phyloP scores from a whole-genome alignment of 2,888 invertebrate species.

The Drosophila emarginata region DNA sequence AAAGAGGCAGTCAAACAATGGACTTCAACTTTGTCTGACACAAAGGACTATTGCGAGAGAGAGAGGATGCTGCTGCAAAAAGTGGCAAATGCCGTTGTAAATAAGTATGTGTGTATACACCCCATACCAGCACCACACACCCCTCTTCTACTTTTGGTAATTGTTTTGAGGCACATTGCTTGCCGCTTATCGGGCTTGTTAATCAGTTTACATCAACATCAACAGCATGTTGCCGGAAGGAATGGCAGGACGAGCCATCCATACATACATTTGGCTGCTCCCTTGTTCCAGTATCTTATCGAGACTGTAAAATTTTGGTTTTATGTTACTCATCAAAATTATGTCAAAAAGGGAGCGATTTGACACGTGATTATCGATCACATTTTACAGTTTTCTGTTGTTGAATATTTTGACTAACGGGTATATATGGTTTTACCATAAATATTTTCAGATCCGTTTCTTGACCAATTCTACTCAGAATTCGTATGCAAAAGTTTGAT shows the following conservation, averaged over 20 bases:
- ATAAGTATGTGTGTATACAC: constrained; percentile 12
- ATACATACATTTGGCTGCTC: neutral
- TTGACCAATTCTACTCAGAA: no score
- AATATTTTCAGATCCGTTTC: no score
- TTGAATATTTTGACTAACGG: neutral
- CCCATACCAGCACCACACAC: neutral
- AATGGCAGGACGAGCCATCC: neutral
- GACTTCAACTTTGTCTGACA: constrained; percentile 17
- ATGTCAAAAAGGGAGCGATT: constrained; percentile 62
- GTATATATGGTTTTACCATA: no score
- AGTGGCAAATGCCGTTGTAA: constrained; percentile 63
- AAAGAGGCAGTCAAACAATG: constrained; percentile 4
- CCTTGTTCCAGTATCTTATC: neutral
- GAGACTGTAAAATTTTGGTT: constrained; percentile 58
- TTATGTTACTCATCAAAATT: constrained; percentile 77
- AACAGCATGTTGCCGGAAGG: constrained; percentile 19
- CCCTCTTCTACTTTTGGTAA: constrained; percentile 20
- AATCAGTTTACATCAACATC: constrained; percentile 62
- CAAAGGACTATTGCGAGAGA: constrained; percentile 24
- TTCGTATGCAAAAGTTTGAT: no score
- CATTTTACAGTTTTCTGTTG: neutral
- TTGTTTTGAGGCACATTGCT: constrained; percentile 45
- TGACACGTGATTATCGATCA: constrained; percentile 78
- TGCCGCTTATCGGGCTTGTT: constrained; percentile 66
- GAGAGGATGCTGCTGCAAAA: constrained; percentile 40